A percentile compares a stretch with the other conserved stretches of the same genome.
Conservation (phyloP, 2,113 vertebrate species). For the Eleginops maclovinus region DNA sequence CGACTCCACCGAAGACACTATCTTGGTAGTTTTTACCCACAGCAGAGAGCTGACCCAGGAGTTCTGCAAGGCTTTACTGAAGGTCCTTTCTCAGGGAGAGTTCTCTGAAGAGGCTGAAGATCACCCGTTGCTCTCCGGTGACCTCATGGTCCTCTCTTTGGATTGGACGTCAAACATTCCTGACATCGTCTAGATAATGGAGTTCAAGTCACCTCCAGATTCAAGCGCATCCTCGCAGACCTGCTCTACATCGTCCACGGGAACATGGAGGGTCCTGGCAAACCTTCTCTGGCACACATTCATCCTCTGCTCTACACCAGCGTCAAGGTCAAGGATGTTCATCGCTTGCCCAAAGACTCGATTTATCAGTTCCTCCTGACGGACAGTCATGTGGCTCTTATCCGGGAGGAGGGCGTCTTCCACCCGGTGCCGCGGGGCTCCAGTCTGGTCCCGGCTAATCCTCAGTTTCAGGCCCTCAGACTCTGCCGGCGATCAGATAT, state of each 20-base stretch:
- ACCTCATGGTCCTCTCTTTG: slow-evolving; percentile 86
- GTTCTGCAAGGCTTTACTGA: slow-evolving; percentile 81
- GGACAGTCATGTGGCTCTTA: slow-evolving; percentile 80
- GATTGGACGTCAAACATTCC: slow-evolving; percentile 81
- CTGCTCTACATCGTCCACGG: slow-evolving; percentile 86
- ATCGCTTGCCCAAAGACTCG: not conserved
- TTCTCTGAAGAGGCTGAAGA: slow-evolving; percentile 15
- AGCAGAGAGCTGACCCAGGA: slow-evolving; percentile 83
- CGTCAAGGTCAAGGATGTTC: slow-evolving; percentile 71
- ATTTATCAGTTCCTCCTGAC: slow-evolving; percentile 83
- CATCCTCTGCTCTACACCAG: slow-evolving; percentile 82
- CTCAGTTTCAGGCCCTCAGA: slow-evolving; percentile 75
- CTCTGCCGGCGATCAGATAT: slow-evolving; percentile 76
- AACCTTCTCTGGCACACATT: slow-evolving; percentile 80
- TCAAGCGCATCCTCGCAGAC: slow-evolving; percentile 84
- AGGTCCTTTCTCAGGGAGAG: slow-evolving; percentile 37
- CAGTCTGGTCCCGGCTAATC: slow-evolving; percentile 34
- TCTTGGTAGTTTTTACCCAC: slow-evolving; percentile 83
- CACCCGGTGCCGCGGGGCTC: slow-evolving; percentile 45
- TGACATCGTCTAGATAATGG: slow-evolving; percentile 74
- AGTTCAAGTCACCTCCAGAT: slow-evolving; percentile 81
- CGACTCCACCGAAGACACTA: slow-evolving; percentile 59
- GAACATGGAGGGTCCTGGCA: slow-evolving; percentile 79
- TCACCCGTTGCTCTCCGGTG: slow-evolving; percentile 81
- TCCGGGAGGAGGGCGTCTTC: slow-evolving; percentile 77